These are phyloP conservation scores for Lasioglossum malachurum DNA, from an alignment of 2,888 invertebrate genomes.

Conservation along the genomic window DNA sequence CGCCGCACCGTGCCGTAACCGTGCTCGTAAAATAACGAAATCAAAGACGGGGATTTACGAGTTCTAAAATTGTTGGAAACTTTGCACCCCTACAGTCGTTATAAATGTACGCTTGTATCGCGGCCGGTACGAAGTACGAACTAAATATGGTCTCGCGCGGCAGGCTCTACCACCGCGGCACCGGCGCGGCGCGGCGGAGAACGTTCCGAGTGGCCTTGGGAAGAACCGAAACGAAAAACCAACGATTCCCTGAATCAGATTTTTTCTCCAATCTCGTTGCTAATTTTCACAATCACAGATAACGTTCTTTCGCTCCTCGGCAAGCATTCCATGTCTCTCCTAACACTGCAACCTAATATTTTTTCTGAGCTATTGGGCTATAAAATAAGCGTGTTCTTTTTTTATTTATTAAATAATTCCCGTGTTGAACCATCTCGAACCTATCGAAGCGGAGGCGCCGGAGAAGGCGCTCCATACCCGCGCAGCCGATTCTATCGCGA, in stretches of 20 bases:
- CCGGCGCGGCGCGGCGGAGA: not conserved
- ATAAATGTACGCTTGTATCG: slow-evolving; percentile 25
- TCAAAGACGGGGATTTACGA: slow-evolving; percentile 68
- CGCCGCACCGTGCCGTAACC: not conserved
- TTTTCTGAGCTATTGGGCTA: too few relatives aligned
- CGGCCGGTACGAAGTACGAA: slow-evolving; percentile 19
- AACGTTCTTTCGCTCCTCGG: not conserved
- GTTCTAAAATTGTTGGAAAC: slow-evolving; percentile 65
- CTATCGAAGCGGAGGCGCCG: not conserved
- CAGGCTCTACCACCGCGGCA: not conserved
- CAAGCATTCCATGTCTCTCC: not conserved
- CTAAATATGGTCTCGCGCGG: slow-evolving; percentile 31
- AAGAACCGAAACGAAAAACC: not conserved
- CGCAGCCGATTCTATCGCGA: not conserved
- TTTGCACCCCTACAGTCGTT: slow-evolving; percentile 32
- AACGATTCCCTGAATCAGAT: not conserved
- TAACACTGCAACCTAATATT: not conserved
- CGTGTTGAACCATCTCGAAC: not conserved
- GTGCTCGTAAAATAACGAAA: slow-evolving; percentile 62
- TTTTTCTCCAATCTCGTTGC: not conserved
- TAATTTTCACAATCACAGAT: not conserved
- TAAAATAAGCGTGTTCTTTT: too few relatives aligned
- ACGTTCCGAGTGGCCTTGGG: not conserved
- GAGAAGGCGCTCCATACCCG: not conserved
- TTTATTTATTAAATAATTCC: not conserved